Evolutionary conservation across 30 jellyfish, hydroid and myxozoan species (phyloP).

Genomic region (Catostylus mosaicus): DNA sequence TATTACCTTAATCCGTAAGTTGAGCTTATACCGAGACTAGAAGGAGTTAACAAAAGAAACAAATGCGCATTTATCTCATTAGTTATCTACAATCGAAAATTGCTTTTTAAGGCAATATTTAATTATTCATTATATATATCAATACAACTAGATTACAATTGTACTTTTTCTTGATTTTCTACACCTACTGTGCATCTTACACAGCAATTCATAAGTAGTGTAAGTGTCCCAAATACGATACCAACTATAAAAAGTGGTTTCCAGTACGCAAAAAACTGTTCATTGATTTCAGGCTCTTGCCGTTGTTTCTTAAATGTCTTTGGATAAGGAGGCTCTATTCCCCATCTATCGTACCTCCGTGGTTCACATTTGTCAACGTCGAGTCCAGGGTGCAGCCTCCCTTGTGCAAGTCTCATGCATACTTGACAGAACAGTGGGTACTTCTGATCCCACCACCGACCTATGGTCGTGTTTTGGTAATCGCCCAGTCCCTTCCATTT

Average conservation of each 20-base stretch:
- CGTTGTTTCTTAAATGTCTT: constrained; percentile 22
- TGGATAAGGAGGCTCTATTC: constrained; percentile 72
- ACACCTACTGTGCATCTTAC: constrained; percentile 37
- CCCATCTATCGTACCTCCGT: constrained; percentile 90
- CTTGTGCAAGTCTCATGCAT: constrained; percentile 96
- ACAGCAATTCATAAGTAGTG: constrained; percentile 52
- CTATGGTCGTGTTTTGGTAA: constrained; percentile 83
- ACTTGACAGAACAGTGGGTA: constrained; percentile 97
- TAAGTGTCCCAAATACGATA: constrained; percentile 27
- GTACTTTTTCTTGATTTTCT: constrained; percentile 17
- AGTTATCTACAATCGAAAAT: no score
- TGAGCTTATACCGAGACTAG: no score
- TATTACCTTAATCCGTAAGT: no score
- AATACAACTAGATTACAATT: neutral
- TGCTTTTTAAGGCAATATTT: no score
- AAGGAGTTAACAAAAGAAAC: no score
- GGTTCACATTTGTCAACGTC: constrained; percentile 87
- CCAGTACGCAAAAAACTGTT: constrained; percentile 56
- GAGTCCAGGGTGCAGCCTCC: constrained; percentile 90
- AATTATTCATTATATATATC: no score
- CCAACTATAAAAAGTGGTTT: constrained; percentile 43
- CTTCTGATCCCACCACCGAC: constrained; percentile 97
- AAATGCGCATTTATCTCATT: no score
- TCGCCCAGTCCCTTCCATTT: constrained; percentile 92
- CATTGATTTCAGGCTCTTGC: constrained; percentile 37